A percentile compares a stretch with the other conserved stretches of the same genome.
Evolutionary conservation across 2,797 vertebrate species (phyloP).

Genomic region (Sciurus carolinensis): DNA sequence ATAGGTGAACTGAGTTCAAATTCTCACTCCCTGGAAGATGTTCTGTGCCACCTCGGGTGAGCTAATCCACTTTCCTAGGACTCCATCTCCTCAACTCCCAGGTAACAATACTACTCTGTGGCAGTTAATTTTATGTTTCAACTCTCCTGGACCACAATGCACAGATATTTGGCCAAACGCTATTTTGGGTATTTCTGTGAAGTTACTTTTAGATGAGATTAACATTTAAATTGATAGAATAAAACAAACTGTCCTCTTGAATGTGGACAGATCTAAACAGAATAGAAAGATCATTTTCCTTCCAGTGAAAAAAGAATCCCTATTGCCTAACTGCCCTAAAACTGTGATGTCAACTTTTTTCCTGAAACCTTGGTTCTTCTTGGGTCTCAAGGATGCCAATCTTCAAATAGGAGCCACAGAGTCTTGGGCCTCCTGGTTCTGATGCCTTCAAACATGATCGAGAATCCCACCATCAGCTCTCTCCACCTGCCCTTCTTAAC

Average conservation of each 20-base stretch:
- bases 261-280: background rate
- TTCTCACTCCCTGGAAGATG: background rate
- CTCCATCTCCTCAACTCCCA: background rate
- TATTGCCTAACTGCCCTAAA: background rate
- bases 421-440: background rate
- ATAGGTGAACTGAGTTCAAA: background rate
- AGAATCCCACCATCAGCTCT: background rate
- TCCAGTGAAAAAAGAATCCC: background rate
- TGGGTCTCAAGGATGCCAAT: background rate
- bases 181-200: background rate
- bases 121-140: background rate
- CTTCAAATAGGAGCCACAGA: background rate
- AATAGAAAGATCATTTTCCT: background rate
- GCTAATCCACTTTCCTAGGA: background rate
- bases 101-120: accelerated
- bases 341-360: background rate
- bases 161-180: background rate
- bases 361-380: background rate
- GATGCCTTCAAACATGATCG: background rate
- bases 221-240: background rate
- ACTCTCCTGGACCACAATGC: too few species aligned
- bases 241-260: background rate
- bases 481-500: accelerated
- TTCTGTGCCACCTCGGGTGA: background rate
- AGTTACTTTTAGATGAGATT: background rate